A percentile compares a stretch with the other conserved stretches of the same genome.
Conservation (phyloP, 2,113 vertebrate genomes). For the Dicerorhinus sumatrensis region DNA sequence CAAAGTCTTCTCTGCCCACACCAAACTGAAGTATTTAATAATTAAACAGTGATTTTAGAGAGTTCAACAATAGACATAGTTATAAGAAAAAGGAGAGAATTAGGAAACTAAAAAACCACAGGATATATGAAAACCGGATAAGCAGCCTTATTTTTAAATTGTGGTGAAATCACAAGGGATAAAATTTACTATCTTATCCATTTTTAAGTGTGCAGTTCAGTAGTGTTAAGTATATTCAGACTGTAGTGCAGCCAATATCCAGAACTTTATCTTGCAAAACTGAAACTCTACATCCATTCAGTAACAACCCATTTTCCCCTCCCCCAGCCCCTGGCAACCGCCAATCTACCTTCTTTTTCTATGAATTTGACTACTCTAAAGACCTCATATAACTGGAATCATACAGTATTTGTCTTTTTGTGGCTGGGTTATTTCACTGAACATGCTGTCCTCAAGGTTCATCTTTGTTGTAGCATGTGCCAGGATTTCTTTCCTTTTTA, state of each 20-base stretch:
- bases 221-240: background rate
- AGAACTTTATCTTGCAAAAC: background rate
- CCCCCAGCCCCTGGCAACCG: background rate
- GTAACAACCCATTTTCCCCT: background rate
- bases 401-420: background rate
- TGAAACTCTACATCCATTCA: background rate
- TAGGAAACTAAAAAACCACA: background rate
- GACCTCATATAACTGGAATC: background rate
- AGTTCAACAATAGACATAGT: background rate
- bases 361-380: background rate
- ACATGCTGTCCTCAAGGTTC: background rate
- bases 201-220: background rate
- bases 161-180: background rate
- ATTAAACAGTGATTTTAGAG: background rate
- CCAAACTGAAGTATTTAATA: background rate
- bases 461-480: background rate
- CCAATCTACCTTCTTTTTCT: background rate
- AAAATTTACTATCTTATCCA: background rate
- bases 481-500: background rate
- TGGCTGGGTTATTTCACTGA: background rate
- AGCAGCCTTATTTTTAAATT: background rate
- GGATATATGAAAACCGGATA: background rate
- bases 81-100: background rate
- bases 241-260: background rate
- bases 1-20: background rate